A percentile compares a stretch with the other conserved stretches of the same genome.
phyloP scores from a whole-genome alignment of 2,113 vertebrate species.

The Poeciliopsis turrubarensis region DNA sequence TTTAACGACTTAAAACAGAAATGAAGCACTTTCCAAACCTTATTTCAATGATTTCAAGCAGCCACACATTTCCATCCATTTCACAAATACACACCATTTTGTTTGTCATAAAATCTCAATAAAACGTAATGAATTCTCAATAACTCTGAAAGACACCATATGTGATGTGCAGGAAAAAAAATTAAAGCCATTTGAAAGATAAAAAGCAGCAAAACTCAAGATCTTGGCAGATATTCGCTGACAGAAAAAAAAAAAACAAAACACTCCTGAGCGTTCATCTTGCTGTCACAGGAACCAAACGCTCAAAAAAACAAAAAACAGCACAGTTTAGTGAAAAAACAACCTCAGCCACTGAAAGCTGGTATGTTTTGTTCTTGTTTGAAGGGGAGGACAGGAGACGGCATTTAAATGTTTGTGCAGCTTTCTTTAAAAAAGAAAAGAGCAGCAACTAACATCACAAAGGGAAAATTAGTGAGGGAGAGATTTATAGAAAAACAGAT shows the following conservation, averaged over 20 bases:
- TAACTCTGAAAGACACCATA: too few species aligned
- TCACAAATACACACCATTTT: too few species aligned
- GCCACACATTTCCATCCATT: too few species aligned
- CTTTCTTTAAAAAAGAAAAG: background rate
- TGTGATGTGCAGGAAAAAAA: too few species aligned
- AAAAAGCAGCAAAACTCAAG: background rate
- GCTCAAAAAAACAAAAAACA: conserved; percentile 8
- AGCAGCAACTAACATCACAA: conserved; percentile 3
- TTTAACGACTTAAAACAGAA: too few species aligned
- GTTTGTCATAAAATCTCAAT: too few species aligned
- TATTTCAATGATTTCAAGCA: too few species aligned
- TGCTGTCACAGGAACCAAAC: conserved; percentile 49
- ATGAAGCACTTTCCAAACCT: too few species aligned
- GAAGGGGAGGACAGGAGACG: conserved; percentile 33
- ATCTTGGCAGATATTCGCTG: conserved; percentile 22
- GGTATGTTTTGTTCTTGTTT: conserved; percentile 26
- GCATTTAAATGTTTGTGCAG: conserved; percentile 21
- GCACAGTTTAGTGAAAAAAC: conserved; percentile 15
- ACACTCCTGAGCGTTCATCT: conserved; percentile 40
- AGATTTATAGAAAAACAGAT: background rate
- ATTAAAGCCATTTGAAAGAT: too few species aligned
- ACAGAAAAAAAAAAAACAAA: conserved; percentile 6
- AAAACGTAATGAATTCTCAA: too few species aligned
- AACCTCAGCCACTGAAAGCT: conserved; percentile 27
- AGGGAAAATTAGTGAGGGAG: conserved; percentile 2